Base-by-base conservation (phyloP, 2,113 vertebrate genomes). In the Podarcis raffonei region DNA sequence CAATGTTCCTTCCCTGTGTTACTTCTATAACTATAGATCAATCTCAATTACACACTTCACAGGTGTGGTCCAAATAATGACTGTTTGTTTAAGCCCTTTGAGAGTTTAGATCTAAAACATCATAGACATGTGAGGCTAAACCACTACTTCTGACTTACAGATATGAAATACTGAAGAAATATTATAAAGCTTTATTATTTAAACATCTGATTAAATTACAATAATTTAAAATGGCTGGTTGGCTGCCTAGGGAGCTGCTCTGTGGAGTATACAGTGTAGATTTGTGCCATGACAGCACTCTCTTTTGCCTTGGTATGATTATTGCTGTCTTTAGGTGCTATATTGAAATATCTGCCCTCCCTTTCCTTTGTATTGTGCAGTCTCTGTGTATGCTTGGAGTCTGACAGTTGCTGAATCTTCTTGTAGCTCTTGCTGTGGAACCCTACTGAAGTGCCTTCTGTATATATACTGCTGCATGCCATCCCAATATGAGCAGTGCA, bases 31-130 rank as follows among this genome's bases (percentile, higher is more conserved):
- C 65, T 27, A 78, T 53, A 89, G 53, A 18, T 76, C 53, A 88
- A n/a, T 37, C 81, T 79, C 87, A 89, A 77, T 84, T 79, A 79
- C 32, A 13, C 6, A 48, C 37, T 76, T 83, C 72, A 35, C 81
- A 89, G 74, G n/a, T 77, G 81, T 18, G 74, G 8, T n/a, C 83
- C 25, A 23, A 76, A 83, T 77, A 88, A 83, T 82, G 32, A 59
- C 13, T 48, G 30, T 83, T 74, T n/a, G 79, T 78, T 72, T 37
- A 69, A 0, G 77, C 0, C 37, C 37, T 78, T 37, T 68, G 75
- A 42, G 75, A 53, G n/a, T 57, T 74, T 57, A 57, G n/a, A 32
- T 32, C 25, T 79, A 79, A 86, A 86, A 68, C 23, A 48, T 25
- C 59, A 39, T 27, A 75, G 23, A 6, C 59, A 6, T 75, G 23